Evolutionary conservation across 1,140 invertebrate species (phyloP).

Genomic region (Chymomyza costata): DNA sequence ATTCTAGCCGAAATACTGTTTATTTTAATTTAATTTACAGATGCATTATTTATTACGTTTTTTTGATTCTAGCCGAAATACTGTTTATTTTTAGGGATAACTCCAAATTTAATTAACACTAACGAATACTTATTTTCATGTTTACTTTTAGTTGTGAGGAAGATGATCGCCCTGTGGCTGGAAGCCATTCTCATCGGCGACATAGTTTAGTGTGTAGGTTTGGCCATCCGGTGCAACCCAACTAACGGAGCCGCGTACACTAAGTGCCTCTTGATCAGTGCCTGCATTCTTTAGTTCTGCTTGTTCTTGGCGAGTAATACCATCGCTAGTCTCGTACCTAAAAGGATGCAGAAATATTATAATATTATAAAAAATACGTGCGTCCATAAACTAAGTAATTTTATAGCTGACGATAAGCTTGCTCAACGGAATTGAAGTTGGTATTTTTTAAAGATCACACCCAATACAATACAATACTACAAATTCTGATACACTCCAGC

Average conservation of each 20-base stretch:
- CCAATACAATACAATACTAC: too few species aligned
- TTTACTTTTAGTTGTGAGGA: conserved; percentile 37
- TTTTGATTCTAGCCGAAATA: conserved; percentile 21
- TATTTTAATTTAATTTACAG: too few species aligned
- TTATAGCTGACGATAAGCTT: too few species aligned
- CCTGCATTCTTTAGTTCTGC: conserved; percentile 79
- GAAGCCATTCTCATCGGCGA: conserved; percentile 86
- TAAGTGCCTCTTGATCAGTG: conserved; percentile 78
- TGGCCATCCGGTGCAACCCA: conserved; percentile 82
- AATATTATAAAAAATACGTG: too few species aligned
- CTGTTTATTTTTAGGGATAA: conserved; percentile 5
- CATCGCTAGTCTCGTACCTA: conserved; percentile 83
- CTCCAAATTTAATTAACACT: too few species aligned
- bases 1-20: conserved; percentile 22
- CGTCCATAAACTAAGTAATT: too few species aligned
- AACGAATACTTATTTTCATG: too few species aligned
- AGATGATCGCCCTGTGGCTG: conserved; percentile 80
- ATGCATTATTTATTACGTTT: too few species aligned
- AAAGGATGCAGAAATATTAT: neutral
- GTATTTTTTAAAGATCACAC: conserved; percentile 68
- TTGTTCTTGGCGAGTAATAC: conserved; percentile 79
- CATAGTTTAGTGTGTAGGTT: conserved; percentile 79
- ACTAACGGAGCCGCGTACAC: conserved; percentile 80
- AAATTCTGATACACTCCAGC: too few species aligned
- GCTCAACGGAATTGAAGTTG: too few species aligned